A percentile compares a stretch with the other conserved stretches of the same genome.
Conservation (phyloP, 2,113 vertebrate species). For the Andinoacara biseriatus region DNA sequence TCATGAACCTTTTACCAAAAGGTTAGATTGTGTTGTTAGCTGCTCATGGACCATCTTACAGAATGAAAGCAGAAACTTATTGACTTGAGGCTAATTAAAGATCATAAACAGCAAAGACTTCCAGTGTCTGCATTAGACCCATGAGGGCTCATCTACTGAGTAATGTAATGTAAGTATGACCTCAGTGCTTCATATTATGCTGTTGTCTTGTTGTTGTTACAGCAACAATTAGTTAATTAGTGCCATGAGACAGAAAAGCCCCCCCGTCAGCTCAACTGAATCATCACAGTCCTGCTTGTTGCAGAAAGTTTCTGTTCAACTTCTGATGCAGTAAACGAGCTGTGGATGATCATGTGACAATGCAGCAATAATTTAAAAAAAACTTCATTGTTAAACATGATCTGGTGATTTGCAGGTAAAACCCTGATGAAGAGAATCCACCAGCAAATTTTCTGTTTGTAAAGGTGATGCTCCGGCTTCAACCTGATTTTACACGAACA, state of each 20-base stretch:
- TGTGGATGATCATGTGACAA: too few species aligned
- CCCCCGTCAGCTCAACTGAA: background rate
- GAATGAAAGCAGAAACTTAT: background rate
- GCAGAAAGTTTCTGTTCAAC: background rate
- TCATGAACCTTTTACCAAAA: background rate
- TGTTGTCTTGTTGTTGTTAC: slow-evolving; percentile 13
- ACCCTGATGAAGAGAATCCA: too few species aligned
- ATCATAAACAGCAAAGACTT: background rate
- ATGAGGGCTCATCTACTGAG: background rate
- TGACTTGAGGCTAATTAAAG: background rate
- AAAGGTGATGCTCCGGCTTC: background rate
- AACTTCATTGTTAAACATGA: too few species aligned
- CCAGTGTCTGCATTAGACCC: background rate
- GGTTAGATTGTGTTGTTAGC: background rate
- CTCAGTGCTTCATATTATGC: background rate
- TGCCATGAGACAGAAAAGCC: background rate
- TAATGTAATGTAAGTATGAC: background rate
- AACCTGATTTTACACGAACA: background rate
- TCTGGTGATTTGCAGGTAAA: too few species aligned
- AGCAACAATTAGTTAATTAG: slow-evolving; percentile 3
- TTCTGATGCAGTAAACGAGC: background rate
- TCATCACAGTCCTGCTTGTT: background rate
- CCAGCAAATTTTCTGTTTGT: background rate
- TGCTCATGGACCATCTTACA: background rate
- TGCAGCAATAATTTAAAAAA: too few species aligned